A percentile compares a stretch with the other conserved stretches of the same genome.
These are phyloP conservation scores for Rhyacichthys aspro DNA, from an alignment of 2,797 vertebrate species.

Conservation along the genomic window DNA sequence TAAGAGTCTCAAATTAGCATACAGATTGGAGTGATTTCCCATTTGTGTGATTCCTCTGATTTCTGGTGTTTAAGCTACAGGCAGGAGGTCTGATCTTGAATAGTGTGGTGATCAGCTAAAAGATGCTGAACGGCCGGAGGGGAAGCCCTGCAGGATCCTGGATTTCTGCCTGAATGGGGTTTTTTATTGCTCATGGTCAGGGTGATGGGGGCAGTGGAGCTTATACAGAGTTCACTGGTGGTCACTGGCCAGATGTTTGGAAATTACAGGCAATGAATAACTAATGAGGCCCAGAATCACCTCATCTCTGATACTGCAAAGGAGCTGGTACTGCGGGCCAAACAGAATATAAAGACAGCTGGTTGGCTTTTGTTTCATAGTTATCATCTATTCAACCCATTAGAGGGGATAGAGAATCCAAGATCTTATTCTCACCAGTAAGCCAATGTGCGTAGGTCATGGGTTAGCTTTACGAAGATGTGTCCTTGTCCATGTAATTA, in stretches of 20 bases:
- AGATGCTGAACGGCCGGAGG: constrained; percentile 34
- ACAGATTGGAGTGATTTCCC: constrained; percentile 66
- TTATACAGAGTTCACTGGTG: constrained; percentile 57
- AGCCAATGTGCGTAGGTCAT: no score
- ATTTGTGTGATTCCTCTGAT: constrained; percentile 55
- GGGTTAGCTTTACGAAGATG: no score
- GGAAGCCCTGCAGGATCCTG: constrained; percentile 35
- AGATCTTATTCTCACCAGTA: neutral
- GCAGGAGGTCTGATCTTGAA: constrained; percentile 52
- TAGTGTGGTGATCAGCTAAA: constrained; percentile 53
- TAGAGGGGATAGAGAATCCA: neutral
- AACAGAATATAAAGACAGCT: constrained; percentile 19
- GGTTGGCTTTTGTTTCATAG: constrained; percentile 19
- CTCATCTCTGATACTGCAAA: constrained; percentile 31
- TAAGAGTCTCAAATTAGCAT: constrained; percentile 59
- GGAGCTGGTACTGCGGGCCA: constrained; percentile 21
- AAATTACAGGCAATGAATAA: constrained; percentile 71
- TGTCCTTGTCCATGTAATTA: no score
- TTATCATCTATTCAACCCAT: constrained; percentile 2
- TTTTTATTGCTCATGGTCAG: constrained; percentile 14
- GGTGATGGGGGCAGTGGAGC: constrained; percentile 8
- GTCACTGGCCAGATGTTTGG: constrained; percentile 71
- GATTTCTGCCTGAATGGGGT: constrained; percentile 33
- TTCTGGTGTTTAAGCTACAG: constrained; percentile 45
- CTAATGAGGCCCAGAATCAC: constrained; percentile 61